A percentile compares a stretch with the other conserved stretches of the same genome.
phyloP scores from a whole-genome alignment of 1,140 invertebrate genomes.

The Brachionus plicatilis region DNA sequence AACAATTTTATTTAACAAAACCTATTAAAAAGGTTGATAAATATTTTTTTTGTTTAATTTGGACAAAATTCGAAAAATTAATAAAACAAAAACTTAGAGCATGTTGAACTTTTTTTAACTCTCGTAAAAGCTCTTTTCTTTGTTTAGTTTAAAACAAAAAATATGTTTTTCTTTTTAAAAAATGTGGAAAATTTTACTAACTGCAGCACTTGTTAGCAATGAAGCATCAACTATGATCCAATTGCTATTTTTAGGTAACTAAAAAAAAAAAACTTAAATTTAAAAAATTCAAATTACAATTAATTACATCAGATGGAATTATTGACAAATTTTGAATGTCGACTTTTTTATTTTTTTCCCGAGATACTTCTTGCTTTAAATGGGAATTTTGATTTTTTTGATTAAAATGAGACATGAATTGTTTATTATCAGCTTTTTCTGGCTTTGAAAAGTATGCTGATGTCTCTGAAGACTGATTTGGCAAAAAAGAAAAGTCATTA shows the following conservation, averaged over 20 bases:
- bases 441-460: background rate
- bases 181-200: background rate
- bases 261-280: background rate
- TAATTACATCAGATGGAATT: background rate
- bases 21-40: no score
- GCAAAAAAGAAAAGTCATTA: background rate
- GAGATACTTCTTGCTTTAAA: background rate
- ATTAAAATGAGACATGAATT: background rate
- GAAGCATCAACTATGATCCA: constrained; percentile 12
- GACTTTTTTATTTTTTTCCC: background rate
- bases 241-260: constrained; percentile 2
- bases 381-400: background rate
- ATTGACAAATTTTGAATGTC: background rate
- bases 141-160: background rate
- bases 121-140: no score
- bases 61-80: no score
- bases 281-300: background rate
- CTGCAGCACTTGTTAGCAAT: background rate
- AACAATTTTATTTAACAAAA: no score
- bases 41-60: no score
- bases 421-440: background rate
- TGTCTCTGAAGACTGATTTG: background rate
- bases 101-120: no score
- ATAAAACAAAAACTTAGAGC: no score
- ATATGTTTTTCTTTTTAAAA: background rate